Evolutionary conservation across 1,140 invertebrate species (phyloP), one percentile per base, ranked within the genome.

Genomic region (Caenorhabditis remanei): DNA sequence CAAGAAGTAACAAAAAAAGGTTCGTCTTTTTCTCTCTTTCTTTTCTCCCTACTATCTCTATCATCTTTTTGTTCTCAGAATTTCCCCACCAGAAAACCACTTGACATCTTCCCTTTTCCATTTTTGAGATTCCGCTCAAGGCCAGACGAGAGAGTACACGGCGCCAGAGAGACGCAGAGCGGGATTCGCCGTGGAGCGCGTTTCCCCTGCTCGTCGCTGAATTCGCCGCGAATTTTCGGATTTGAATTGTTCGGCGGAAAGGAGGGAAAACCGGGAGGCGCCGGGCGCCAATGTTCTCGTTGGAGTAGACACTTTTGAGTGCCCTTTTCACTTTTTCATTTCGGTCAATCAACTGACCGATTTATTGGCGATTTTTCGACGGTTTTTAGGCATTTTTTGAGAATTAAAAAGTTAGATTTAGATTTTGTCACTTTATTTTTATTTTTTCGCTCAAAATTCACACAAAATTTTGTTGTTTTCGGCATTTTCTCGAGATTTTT

Each of bases 91-190:
- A 11, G 9, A 24, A 41, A 71, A 71, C 65, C 65, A 71, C 65
- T 71, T 46, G 65, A 71, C 65, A 46, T 46, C 24, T 40, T 46
- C 19, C 21, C 56, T n/a, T 46, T 6, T 19, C 65, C 41, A 46
- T 79, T 79, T 79, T 79, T 50, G 71, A 79, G 71, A 24, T 43
- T 43, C 61, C 61, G 61, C 61, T 32, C 71, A 79, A 79, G 71
- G 71, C 46, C 40, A 8, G 3, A 5, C 65, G 65, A 71, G 65
- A 71, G 65, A 71, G 40, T 46, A 19, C 40, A 46, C n/a, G 32
- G 43, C 40, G 65, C 65, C 43, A 43, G 6, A 50, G 71, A 79
- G 71, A 79, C 43, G 71, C 71, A 79, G 71, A 24, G 19, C 50
- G 4, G 4, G 14, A 0, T 4, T 19, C 11, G 7, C 7, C 21